Base-by-base conservation (phyloP, 30 jellyfish, hydroid and myxozoan genomes). In the Turritopsis dohrnii region DNA sequence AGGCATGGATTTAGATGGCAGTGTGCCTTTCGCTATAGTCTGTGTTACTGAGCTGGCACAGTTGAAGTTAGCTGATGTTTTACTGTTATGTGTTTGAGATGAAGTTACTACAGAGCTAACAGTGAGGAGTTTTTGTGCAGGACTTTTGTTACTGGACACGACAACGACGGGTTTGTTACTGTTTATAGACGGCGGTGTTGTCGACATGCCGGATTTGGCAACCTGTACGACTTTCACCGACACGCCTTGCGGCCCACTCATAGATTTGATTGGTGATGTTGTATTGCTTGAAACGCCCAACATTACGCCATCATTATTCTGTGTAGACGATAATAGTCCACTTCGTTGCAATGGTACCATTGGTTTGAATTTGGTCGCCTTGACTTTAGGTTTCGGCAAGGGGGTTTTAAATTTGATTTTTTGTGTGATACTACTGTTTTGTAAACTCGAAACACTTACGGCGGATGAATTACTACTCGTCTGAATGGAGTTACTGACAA, bases 1-100 rank as follows among this genome's bases (percentile, higher is more conserved):
- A 16, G 99, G 99, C 91, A 87, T 85, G 0, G 99, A 94, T 71
- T 94, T 94, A 53, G 99, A 89, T 22, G 95, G 84, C 0, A 96
- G 85, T 8, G 87, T 96, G 21, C 96, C 84, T 66, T 94, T 94
- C 18, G 97, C 86, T 29, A 52, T 27, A 9, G 89, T 23, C 13
- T 66, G 53, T 65, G 72, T 73, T 5, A 80, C 91, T 29, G 96
- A 89, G 24, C 96, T 80, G 66, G 95, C 29, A 53, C 83, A 90
- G 79, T 76, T 86, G 19, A 96, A 86, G 19, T 86, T 86, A 13
- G 99, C 77, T 18, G 96, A 91, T 41, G 88, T 80, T 73, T 94
- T 94, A 80, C 83, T 75, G 71, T 89, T 97, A 86, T 94, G 99
- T 19, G 84, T 84, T 4, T 90, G 84, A 54, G 89, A 66, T 52